These are phyloP conservation scores for Amblyraja radiata DNA, from an alignment of 2,797 vertebrate genomes.

Conservation along the genomic window DNA sequence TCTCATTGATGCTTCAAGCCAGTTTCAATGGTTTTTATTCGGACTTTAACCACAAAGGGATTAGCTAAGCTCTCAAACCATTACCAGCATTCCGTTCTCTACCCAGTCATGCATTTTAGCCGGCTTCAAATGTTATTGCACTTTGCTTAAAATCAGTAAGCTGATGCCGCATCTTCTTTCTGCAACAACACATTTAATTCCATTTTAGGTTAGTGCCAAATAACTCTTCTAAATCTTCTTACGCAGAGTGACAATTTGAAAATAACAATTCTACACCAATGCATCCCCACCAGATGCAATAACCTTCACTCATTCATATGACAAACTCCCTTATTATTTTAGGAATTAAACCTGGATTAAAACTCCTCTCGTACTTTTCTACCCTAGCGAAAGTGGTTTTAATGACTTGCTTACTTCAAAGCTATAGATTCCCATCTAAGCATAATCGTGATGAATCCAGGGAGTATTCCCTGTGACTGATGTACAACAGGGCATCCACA, in stretches of 20 bases:
- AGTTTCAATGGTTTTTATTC: background rate
- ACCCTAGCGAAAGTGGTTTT: background rate
- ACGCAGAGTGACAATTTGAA: background rate
- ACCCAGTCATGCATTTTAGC: background rate
- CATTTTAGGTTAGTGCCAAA: background rate
- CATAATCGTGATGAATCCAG: background rate
- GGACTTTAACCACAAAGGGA: background rate
- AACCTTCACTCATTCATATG: background rate
- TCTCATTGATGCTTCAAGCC: background rate
- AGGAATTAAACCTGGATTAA: background rate
- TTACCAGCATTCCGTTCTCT: background rate
- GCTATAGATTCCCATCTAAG: background rate
- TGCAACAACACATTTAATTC: background rate
- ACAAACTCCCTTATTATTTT: background rate
- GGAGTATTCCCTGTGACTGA: background rate
- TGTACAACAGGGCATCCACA: background rate
- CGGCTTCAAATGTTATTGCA: background rate
- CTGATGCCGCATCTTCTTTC: no score
- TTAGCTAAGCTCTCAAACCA: background rate
- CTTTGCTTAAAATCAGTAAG: background rate
- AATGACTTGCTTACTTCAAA: background rate
- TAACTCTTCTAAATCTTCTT: background rate
- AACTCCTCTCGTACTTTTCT: background rate
- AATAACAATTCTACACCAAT: background rate
- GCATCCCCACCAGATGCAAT: background rate